phyloP scores from a whole-genome alignment of 2,888 invertebrate genomes.

The Ectobius pallidus region DNA sequence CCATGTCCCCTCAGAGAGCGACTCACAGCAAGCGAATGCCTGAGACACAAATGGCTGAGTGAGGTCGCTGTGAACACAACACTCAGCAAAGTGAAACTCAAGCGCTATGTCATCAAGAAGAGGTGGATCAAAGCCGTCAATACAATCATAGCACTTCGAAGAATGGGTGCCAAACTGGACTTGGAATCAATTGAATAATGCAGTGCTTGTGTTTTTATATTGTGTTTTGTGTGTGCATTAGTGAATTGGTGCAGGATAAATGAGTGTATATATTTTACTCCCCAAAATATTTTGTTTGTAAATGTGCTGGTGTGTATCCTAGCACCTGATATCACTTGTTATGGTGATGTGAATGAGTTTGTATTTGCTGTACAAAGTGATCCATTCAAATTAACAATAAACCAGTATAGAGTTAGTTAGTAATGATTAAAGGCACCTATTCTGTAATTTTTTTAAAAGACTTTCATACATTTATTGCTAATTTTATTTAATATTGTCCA shows the following conservation, averaged over 20 bases:
- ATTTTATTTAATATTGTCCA: no score
- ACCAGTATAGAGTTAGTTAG: no score
- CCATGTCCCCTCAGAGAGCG: constrained; percentile 65
- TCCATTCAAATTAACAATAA: no score
- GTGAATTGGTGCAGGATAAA: neutral
- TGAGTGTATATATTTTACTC: neutral
- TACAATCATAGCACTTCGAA: constrained; percentile 81
- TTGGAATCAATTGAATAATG: constrained; percentile 21
- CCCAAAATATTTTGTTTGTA: neutral
- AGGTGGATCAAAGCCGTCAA: constrained; percentile 91
- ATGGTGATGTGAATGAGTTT: neutral
- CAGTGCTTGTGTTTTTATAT: neutral
- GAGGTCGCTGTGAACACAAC: constrained; percentile 58
- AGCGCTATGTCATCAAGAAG: constrained; percentile 87
- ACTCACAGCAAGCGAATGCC: constrained; percentile 70
- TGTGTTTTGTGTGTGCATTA: neutral
- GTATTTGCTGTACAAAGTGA: no score
- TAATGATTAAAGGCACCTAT: no score
- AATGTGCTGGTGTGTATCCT: neutral
- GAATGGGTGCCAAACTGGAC: constrained; percentile 85
- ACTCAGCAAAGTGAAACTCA: constrained; percentile 79
- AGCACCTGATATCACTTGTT: neutral
- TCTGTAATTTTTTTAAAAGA: no score
- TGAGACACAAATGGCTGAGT: constrained; percentile 81
- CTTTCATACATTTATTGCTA: no score